Evolutionary conservation across 2,888 invertebrate species (phyloP).

Genomic region (Trypoxylon attenuatum): DNA sequence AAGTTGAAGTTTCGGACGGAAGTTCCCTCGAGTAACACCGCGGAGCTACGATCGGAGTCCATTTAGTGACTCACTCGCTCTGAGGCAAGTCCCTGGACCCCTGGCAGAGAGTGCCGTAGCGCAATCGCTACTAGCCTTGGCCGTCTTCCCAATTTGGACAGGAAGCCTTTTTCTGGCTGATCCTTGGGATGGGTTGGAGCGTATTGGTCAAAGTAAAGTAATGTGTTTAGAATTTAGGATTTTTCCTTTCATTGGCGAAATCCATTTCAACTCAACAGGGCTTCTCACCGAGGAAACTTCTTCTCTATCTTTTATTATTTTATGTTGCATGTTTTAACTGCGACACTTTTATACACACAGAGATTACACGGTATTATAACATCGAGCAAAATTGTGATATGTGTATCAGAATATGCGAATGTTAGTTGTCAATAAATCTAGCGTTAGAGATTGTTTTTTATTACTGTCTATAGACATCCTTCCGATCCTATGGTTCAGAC

Average conservation of each 20-base stretch:
- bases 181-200: slow-evolving; percentile 60
- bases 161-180: slow-evolving; percentile 55
- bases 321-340: too few relatives aligned
- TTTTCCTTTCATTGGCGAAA: not conserved
- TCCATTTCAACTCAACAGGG: slow-evolving; percentile 64
- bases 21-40: slow-evolving; percentile 72
- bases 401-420: too few relatives aligned
- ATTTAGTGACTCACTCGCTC: slow-evolving; percentile 71
- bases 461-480: too few relatives aligned
- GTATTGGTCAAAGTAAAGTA: slow-evolving; percentile 70
- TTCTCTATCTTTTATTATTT: slow-evolving; percentile 26
- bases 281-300: slow-evolving; percentile 63
- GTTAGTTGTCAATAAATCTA: too few relatives aligned
- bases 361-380: too few relatives aligned
- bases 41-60: slow-evolving; percentile 75
- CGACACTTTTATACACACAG: too few relatives aligned
- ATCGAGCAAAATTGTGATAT: too few relatives aligned
- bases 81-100: slow-evolving; percentile 77
- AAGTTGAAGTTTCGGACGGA: slow-evolving; percentile 13
- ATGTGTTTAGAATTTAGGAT: slow-evolving; percentile 61
- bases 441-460: too few relatives aligned
- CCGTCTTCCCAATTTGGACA: slow-evolving; percentile 57
- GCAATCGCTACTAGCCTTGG: slow-evolving; percentile 69
- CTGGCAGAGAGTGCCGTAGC: slow-evolving; percentile 76
- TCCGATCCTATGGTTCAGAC: too few relatives aligned